Evolutionary conservation across 2,113 vertebrate genomes (phyloP), one percentile per base, ranked within the genome.

Genomic region (Strigops habroptila): DNA sequence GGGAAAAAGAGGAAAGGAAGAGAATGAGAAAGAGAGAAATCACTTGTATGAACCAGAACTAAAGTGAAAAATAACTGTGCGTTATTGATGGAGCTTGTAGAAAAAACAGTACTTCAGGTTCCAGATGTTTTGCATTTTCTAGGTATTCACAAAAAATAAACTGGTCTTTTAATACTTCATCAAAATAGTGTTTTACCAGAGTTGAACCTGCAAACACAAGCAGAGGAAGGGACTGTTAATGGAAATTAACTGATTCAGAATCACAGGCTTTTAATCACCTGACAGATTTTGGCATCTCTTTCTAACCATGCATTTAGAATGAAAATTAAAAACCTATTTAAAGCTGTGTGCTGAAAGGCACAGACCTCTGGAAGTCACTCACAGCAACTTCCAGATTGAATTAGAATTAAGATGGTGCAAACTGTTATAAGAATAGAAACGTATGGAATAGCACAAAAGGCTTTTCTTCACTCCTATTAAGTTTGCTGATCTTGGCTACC

Each of bases 61-160:
- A 6, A 86, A 94, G 68, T 19, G 30, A 65, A 92, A 94, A 85
- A 78, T 75, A 94, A 91, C 48, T 81, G 55, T 5, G 4, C 43
- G 19, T 84, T 86, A 96, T 39, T 75, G 83, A 92, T 64, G 21
- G 48, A 75, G 91, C 63, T 23, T 18, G 59, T 5, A 77, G 46
- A 55, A 43, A 67, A 91, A 82, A 9, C 28, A 82, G 13, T 9
- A 51, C 16, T 43, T 65, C 5, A 16, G 37, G 33, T 55, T 82
- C 46, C 86, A 95, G 83, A 88, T 84, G 92, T 53, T 91, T 93
- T 78, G 60, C 63, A 90, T 95, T 88, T 94, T 67, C 43, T 60
- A 93, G 4, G 55, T 81, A 88, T 51, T 90, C 60, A 35, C 19
- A 86, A 92, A 92, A 83, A 95, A 59, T 59, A 75, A 90, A 90